Percentiles rank a stretch among this genome's conserved stretches.
Conservation (phyloP, 2,797 vertebrate species). For the Mormyrops boulengeri region DNA sequence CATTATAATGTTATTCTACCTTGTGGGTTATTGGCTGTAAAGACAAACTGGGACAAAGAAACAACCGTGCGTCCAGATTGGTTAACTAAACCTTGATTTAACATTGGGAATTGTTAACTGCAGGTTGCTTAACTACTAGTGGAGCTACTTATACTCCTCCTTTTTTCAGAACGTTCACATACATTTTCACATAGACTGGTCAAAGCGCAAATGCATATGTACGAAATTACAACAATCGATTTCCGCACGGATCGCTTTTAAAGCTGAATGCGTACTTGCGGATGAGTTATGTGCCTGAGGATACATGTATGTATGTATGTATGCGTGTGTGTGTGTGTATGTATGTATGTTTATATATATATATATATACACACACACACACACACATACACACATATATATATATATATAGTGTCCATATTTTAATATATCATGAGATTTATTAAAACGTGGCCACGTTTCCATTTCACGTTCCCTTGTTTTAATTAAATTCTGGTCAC, state of each 20-base stretch:
- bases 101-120: not conserved
- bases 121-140: not conserved
- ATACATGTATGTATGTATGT: not conserved
- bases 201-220: not conserved
- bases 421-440: not conserved
- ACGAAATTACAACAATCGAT: not conserved
- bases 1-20: not conserved
- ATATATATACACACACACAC: no score
- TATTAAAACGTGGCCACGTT: not conserved
- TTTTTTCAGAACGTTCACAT: not conserved
- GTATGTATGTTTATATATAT: not conserved
- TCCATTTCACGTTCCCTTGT: not conserved
- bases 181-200: not conserved
- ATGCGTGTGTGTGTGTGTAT: no score
- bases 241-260: not conserved
- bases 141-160: not conserved
- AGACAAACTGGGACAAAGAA: not conserved
- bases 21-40: not conserved
- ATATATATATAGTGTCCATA: not conserved
- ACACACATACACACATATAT: no score
- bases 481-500: not conserved
- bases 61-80: not conserved
- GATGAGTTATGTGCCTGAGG: not conserved
- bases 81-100: not conserved
- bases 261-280: not conserved